Base-by-base conservation (phyloP, 2,888 invertebrate genomes). In the Drosophila ochracea region DNA sequence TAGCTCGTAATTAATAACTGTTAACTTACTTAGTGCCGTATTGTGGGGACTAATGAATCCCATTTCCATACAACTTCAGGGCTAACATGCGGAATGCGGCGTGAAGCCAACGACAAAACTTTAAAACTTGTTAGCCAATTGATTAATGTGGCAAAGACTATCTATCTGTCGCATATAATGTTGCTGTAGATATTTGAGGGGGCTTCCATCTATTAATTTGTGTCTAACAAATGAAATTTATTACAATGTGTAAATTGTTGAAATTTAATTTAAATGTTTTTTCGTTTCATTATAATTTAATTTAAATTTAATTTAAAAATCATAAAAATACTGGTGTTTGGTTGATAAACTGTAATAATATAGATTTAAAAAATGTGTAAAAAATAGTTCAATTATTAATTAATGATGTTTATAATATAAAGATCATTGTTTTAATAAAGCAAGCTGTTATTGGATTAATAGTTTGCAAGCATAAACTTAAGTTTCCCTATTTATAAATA, bases 31-130 rank as follows among this genome's bases (percentile, higher is more conserved):
- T 82, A 86, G 76, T 41, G 66, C 31, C 54, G 49, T 52, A 78
- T 84, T 86, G 84, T 82, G 61, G 60, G 71, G 31, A 25, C 89
- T 85, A 89, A 85, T 85, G 86, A 84, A 85, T 80, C 80, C 66
- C 89, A 85, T 85, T 83, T 59, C 64, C 57, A 68, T 76, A 50
- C 25, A 62, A 35, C 71, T 49, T 41, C 25, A n/a, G 41, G 43
- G 31, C 54, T 33, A 21, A 37, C 4, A 13, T 41, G 10, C 52
- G 79, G 76, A 78, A 79, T 79, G 80, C 68, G 63, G 68, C 80
- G 68, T 72, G 60, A 62, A 71, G 68, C 57, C 47, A 59, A 49
- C 41, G 57, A 68, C 50, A 59, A 55, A 54, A 57, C 55, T 47
- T 49, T 19, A 31, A 61, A 61, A 52, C 78, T 66, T 72, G 76